Evolutionary conservation across 2,888 invertebrate genomes (phyloP), one percentile per base, ranked within the genome.

Genomic region (Escarpia spicata): DNA sequence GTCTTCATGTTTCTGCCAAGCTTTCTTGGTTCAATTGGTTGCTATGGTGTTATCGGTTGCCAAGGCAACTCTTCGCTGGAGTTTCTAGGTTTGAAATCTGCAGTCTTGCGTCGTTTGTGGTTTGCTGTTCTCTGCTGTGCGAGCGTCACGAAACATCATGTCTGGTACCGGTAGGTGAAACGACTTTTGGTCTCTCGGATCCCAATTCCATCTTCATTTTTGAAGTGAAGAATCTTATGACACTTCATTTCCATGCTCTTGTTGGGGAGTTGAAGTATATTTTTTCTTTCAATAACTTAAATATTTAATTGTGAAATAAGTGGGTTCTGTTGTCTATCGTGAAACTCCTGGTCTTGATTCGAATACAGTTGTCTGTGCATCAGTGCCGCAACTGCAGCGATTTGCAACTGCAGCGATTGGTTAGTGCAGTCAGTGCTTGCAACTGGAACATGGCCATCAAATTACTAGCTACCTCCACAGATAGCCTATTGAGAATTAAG

Each of bases 121-220:
- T 75, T 75, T 0, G 75, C 75, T 75, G 75, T 75, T 75, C 75
- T 75, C 75, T 75, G 75, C 75, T 26, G 26, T 26, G 75, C 26
- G 26, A 75, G 19, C 75, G 4, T 26, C 75, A 75, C n/a, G 75
- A 75, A 75, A n/a, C 75, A 26, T 75, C 75, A n/a, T 15, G 26
- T 75, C 75, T 75, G 75, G 75, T 75, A 75, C 75, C n/a, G 75
- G 75, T 75, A 75, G 75, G 75, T 75, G 75, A 75, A 26, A 75
- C n/a, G 75, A 75, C 75, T 75, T 75, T 75, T 75, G 75, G 75
- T 75, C 75, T 26, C 75, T 75, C 4, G 75, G 75, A 26, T 19
- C 75, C 75, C 75, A 75, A 75, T 75, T 75, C 26, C 19, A 6
- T 26, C 26, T 75, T 75, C 26, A 75, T n/a, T 75, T 75, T 19